Conservation (phyloP, 2,113 vertebrate species). For the Hucho hucho region DNA sequence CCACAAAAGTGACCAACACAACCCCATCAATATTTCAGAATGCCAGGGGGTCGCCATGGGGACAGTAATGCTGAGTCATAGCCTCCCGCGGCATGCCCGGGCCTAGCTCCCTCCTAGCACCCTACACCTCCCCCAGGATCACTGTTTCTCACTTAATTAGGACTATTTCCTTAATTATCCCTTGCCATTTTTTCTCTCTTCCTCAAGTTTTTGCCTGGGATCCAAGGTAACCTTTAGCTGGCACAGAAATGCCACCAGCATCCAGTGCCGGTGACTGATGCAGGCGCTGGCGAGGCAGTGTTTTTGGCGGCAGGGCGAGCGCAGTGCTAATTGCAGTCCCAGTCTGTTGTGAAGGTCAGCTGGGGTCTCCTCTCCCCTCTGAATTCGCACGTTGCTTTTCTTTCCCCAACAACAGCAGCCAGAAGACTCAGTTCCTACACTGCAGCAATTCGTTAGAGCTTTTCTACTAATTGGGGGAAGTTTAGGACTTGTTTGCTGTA, state of each 20-base stretch:
- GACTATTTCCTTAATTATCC: constrained; percentile 69
- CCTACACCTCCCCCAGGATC: constrained; percentile 27
- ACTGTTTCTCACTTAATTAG: constrained; percentile 66
- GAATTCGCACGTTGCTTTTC: constrained; percentile 24
- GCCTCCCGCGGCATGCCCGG: constrained; percentile 6
- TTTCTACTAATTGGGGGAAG: constrained; percentile 60
- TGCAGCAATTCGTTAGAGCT: constrained; percentile 41
- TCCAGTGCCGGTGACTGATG: constrained; percentile 58
- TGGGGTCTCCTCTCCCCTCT: constrained; percentile 28
- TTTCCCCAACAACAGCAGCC: constrained; percentile 29
- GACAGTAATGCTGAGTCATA: constrained; percentile 62
- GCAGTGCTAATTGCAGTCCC: constrained; percentile 67
- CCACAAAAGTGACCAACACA: constrained; percentile 52
- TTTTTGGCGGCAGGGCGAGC: constrained; percentile 59
- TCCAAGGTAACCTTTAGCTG: constrained; percentile 73
- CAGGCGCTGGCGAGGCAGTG: constrained; percentile 18
- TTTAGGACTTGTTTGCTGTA: constrained; percentile 45
- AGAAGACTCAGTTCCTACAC: constrained; percentile 36
- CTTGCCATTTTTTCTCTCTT: constrained; percentile 46
- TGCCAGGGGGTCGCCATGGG: constrained; percentile 44
- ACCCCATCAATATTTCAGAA: constrained; percentile 62
- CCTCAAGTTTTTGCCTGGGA: constrained; percentile 38
- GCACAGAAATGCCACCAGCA: constrained; percentile 64
- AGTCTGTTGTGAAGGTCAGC: constrained; percentile 69
- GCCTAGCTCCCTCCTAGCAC: too few species aligned